Conservation (phyloP, 2,797 vertebrate genomes). For the Sebastolobus altivelis region DNA sequence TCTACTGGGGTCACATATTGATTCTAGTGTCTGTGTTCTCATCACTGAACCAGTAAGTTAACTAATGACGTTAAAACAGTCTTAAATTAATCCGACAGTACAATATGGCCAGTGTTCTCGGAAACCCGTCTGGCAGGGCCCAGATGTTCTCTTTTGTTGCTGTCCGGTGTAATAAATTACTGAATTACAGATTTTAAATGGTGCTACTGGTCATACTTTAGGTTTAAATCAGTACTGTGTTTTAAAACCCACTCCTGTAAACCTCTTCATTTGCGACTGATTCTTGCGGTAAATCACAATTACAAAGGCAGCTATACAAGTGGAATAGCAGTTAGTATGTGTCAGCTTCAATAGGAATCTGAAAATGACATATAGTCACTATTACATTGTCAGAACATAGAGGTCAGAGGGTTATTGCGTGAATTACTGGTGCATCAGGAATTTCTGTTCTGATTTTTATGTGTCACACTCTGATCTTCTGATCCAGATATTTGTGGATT, state of each 20-base stretch:
- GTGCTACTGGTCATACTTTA: conserved; percentile 9
- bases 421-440: not conserved
- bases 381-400: not conserved
- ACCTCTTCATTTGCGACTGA: not conserved
- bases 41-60: not conserved
- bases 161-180: not conserved
- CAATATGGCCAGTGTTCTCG: not conserved
- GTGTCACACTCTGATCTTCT: not conserved
- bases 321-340: not conserved
- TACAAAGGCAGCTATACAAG: conserved; percentile 24
- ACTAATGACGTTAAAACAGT: not conserved
- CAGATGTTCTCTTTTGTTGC: not conserved
- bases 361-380: not conserved
- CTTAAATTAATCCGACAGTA: not conserved
- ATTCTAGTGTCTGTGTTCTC: not conserved
- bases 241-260: not conserved
- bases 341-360: not conserved
- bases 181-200: not conserved
- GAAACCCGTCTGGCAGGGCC: not conserved
- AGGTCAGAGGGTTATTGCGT: not conserved
- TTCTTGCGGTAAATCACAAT: not conserved
- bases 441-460: not conserved
- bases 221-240: not conserved
- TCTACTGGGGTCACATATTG: not conserved
- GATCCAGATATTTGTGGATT: not conserved